Percentiles rank a stretch among this genome's conserved stretches.
phyloP scores from a whole-genome alignment of 30 jellyfish, hydroid and myxozoan genomes.

The Chrysaora quinquecirrha region DNA sequence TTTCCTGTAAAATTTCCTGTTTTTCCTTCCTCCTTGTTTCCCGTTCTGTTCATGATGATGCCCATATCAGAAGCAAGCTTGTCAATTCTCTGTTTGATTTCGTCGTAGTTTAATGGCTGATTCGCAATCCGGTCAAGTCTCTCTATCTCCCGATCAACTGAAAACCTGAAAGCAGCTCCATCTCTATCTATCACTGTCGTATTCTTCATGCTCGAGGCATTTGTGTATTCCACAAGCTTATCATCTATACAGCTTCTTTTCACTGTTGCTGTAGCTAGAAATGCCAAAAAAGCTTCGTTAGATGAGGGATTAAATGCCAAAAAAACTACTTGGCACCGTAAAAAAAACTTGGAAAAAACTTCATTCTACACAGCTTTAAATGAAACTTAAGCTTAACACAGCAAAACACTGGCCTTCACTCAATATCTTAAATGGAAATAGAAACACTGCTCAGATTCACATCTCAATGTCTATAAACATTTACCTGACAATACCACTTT shows the following conservation, averaged over 20 bases:
- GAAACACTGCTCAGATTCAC: too few species aligned
- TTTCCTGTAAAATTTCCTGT: not conserved
- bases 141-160: not conserved
- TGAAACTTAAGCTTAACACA: too few species aligned
- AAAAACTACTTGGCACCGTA: too few species aligned
- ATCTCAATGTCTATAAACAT: too few species aligned
- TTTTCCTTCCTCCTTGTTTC: not conserved
- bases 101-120: not conserved
- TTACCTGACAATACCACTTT: too few species aligned
- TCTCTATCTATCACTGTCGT: not conserved
- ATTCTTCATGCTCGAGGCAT: not conserved
- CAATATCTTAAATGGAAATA: too few species aligned
- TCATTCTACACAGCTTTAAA: too few species aligned
- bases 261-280: not conserved
- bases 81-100: not conserved
- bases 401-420: too few species aligned
- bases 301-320: too few species aligned
- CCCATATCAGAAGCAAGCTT: not conserved
- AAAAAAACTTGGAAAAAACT: too few species aligned
- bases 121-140: not conserved
- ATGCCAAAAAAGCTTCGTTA: not conserved
- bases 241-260: not conserved
- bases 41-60: not conserved
- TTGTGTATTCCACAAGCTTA: not conserved
- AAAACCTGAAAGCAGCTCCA: not conserved